These are phyloP conservation scores for Herpetotheres cachinnans DNA, from an alignment of 2,113 vertebrate species.

Conservation along the genomic window DNA sequence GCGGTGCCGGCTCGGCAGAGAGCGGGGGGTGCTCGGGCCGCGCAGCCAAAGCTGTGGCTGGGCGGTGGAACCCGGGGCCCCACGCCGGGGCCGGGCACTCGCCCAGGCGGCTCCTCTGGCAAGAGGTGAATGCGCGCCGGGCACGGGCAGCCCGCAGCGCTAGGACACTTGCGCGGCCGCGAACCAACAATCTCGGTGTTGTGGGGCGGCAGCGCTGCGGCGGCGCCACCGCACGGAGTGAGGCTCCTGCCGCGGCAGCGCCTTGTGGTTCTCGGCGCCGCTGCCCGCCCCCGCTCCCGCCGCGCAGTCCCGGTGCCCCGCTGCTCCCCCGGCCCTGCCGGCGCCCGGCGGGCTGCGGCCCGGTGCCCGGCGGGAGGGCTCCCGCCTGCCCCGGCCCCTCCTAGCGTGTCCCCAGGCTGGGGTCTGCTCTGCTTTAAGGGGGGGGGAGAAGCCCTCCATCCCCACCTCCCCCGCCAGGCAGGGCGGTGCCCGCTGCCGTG, in stretches of 20 bases:
- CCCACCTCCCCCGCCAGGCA: background rate
- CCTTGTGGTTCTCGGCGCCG: fast-evolving
- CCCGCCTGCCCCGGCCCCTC: fast-evolving
- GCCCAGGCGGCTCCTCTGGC: constrained; percentile 51
- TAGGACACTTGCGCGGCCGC: constrained; percentile 58
- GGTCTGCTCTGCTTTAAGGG: too few relatives aligned
- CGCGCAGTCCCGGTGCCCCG: fast-evolving
- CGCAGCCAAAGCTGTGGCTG: constrained; percentile 35
- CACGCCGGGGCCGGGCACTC: constrained; percentile 55
- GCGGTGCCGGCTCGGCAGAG: background rate
- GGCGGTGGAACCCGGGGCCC: constrained; percentile 63
- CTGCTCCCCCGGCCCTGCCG: background rate
- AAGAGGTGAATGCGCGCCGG: constrained; percentile 63
- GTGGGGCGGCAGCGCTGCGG: fast-evolving
- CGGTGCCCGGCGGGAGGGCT: background rate
- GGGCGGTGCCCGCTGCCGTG: fast-evolving
- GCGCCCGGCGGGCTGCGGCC: background rate
- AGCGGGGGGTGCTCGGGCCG: fast-evolving
- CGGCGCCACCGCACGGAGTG: background rate
- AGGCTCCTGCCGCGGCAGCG: fast-evolving
- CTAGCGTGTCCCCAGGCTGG: background rate
- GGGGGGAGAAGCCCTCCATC: background rate
- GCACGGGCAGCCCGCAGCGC: constrained; percentile 51
- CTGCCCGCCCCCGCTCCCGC: fast-evolving
- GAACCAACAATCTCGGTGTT: fast-evolving